Evolutionary conservation across 2,888 invertebrate genomes (phyloP), one percentile per base, ranked within the genome.

Genomic region (Bedellia somnulentella): DNA sequence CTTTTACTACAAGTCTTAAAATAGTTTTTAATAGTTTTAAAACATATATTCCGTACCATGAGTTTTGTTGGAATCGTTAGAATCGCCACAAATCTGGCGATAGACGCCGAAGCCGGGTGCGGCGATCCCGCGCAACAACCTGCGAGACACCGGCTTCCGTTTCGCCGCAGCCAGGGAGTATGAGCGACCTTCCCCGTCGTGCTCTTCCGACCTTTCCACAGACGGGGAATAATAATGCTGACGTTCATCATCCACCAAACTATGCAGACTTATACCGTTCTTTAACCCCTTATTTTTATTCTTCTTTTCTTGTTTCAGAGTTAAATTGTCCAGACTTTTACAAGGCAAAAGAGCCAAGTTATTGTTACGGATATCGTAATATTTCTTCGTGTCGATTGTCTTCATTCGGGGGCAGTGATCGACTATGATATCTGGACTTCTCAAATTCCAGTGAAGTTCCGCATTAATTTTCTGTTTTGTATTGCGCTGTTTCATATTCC

Each of bases 281-380:
- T 54, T 55, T 36, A 66, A 27, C 8, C 27, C 52, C 39, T 45
- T 55, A 16, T 49, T 47, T 18, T 47, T 51, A 13, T 24, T 14
- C 31, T 41, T 57, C 35, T 50, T 58, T 1, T 40, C 39, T 6
- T 56, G 52, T 37, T 52, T 61, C 14, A 59, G 40, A n/a, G 61
- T 63, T 38, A 77, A 53, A 38, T 75, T 76, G 41, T 77, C 76
- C 37, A 75, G 62, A 47, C 77, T 77, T 46, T 76, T 77, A 34
- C 73, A 76, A 2, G 73, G 54, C 24, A 57, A 46, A 27, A 73
- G 44, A 4, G 54, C 38, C 17, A 50, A 39, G 33, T 75, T 71
- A 43, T 73, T 70, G 40, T 75, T 76, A 35, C 58, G 53, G 16
- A 66, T 39, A 36, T 71, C 68, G 38, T 58, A 56, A 41, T 63